Evolutionary conservation across 1,140 invertebrate species (phyloP), one percentile per base, ranked within the genome.

Genomic region (Hyphantria cunea): DNA sequence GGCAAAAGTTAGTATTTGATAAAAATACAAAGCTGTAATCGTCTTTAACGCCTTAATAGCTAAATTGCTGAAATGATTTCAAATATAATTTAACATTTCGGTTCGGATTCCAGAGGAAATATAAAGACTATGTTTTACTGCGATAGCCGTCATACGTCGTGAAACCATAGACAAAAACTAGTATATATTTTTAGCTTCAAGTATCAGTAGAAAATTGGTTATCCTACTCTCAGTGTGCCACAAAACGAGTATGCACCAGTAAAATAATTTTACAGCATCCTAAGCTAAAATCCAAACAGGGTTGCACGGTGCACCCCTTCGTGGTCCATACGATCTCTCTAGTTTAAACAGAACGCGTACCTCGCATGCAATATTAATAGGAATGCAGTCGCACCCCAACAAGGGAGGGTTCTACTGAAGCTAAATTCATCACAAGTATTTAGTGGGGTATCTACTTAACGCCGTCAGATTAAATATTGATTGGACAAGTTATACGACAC

Each of bases 301-400:
- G 41, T 44, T 39, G 8, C 37, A 10, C 2, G 41, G 6, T 39
- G 8, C 37, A 10, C 2, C 37, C 37, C 37, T 7, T n/a, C 8
- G 37, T 39, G 37, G 37, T 39, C n/a, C 37, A 39, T 7, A 9
- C 41, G 41, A 3, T 44, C 41, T 11, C 60, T 64, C 55, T 60
- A 68, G 66, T 68, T 58, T 60, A 68, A 68, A 68, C 66, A 68
- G 60, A 64, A 34, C 66, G 64, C 66, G 66, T 68, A 68, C n/a
- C 51, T 56, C 48, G 60, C 44, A 59, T 65, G 66, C 66, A 68
- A 68, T 68, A 68, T 68, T 68, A 68, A 68, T 63, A 52, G 53
- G 50, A 60, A 64, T 68, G 66, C 66, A 68, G 32, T 44, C 62
- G 44, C 54, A 55, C 64, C 64, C 64, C 51, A 13, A 17, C 41